Percentiles rank a stretch among this genome's conserved stretches.
Conservation (phyloP, 2,888 invertebrate species). For the Melitaea athalia region DNA sequence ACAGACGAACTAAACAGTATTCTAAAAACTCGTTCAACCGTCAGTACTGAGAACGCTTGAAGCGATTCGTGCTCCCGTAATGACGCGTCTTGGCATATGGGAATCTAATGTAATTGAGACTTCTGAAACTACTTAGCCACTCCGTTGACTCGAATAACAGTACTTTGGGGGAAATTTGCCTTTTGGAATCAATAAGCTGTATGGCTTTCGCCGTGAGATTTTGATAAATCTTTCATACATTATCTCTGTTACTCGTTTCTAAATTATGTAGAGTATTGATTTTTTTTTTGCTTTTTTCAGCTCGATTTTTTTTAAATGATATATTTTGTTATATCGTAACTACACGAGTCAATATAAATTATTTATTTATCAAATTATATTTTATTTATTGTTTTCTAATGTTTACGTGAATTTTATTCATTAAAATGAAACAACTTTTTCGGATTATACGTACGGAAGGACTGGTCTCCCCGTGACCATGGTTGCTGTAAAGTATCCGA, state of each 20-base stretch:
- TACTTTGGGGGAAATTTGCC: slow-evolving; percentile 39
- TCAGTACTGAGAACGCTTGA: slow-evolving; percentile 51
- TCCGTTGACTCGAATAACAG: slow-evolving; percentile 60
- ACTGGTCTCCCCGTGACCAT: no score
- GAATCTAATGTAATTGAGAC: slow-evolving; percentile 66
- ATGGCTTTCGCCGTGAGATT: slow-evolving; percentile 1
- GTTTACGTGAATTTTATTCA: no score
- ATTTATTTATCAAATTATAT: no score
- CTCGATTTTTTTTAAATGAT: slow-evolving; percentile 6
- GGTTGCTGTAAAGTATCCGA: no score
- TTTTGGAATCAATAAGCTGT: slow-evolving; percentile 30
- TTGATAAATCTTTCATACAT: neutral
- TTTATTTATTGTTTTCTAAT: no score
- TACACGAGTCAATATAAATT: neutral
- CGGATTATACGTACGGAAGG: no score
- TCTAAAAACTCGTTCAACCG: slow-evolving; percentile 35
- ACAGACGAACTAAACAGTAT: slow-evolving; percentile 17
- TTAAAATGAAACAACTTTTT: no score
- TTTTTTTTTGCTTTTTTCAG: slow-evolving; percentile 13
- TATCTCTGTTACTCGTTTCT: neutral
- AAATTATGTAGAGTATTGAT: neutral
- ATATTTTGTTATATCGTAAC: neutral
- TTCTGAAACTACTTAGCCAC: slow-evolving; percentile 57
- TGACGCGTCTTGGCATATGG: slow-evolving; percentile 67
- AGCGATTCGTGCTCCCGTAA: slow-evolving; percentile 69